Evolutionary conservation across 2,888 invertebrate genomes (phyloP).

Genomic region (Amiota communis): DNA sequence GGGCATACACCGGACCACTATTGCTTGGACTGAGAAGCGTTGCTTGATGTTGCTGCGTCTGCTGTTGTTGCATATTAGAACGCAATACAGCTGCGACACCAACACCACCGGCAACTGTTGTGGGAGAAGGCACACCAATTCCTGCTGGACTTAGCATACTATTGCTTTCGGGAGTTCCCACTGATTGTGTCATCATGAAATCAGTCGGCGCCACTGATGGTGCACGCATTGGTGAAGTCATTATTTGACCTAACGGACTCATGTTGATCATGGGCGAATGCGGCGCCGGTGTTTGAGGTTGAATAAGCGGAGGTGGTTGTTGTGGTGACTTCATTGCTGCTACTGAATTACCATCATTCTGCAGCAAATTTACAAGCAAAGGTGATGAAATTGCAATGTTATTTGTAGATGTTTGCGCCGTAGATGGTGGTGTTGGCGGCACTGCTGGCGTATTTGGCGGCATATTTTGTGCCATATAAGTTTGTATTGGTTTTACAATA

Average conservation of each 20-base stretch:
- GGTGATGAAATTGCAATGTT: conserved; percentile 89
- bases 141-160: conserved; percentile 54
- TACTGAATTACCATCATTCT: conserved; percentile 80
- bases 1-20: conserved; percentile 56
- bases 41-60: conserved; percentile 57
- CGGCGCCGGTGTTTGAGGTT: conserved; percentile 47
- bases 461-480: conserved; percentile 42
- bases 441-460: conserved; percentile 30
- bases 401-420: conserved; percentile 57
- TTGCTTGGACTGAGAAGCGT: conserved; percentile 63
- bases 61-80: conserved; percentile 51
- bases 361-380: conserved; percentile 90
- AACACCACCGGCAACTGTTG: conserved; percentile 48
- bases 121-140: conserved; percentile 65
- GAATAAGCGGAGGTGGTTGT: conserved; percentile 38
- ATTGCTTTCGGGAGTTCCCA: conserved; percentile 46
- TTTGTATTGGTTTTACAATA: conserved; percentile 45
- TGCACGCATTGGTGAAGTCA: conserved; percentile 65
- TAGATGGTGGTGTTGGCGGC: conserved; percentile 42
- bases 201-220: conserved; percentile 60
- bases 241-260: conserved; percentile 53
- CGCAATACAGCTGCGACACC: conserved; percentile 54
- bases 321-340: conserved; percentile 65
- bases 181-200: conserved; percentile 50
- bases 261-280: conserved; percentile 58